Percentiles rank a stretch among this genome's conserved stretches.
phyloP scores from a whole-genome alignment of 2,113 vertebrate species.

The human region GRCh38 chr2:144153001-144153500 shows the following conservation, averaged over 20 bases:
- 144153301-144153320: constrained; percentile 33
- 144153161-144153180: not conserved
- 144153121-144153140: not conserved
- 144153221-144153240: not conserved
- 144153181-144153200: not conserved
- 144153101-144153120: not conserved
- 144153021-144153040: not conserved
- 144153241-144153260: not conserved
- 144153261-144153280: constrained; percentile 17
- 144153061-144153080: not conserved
- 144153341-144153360: not conserved
- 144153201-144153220: not conserved
- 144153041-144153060: not conserved
- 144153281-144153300: not conserved
- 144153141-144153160: not conserved
- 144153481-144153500: too few species aligned
- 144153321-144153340: not conserved
- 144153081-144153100: not conserved
- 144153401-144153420: not conserved
- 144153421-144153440: not conserved
- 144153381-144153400: not conserved
- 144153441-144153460: too few species aligned
- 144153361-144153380: not conserved
- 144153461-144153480: too few species aligned
- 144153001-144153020: not conserved